phyloP scores from a whole-genome alignment of 2,113 vertebrate species.

The Ameiurus melas region DNA sequence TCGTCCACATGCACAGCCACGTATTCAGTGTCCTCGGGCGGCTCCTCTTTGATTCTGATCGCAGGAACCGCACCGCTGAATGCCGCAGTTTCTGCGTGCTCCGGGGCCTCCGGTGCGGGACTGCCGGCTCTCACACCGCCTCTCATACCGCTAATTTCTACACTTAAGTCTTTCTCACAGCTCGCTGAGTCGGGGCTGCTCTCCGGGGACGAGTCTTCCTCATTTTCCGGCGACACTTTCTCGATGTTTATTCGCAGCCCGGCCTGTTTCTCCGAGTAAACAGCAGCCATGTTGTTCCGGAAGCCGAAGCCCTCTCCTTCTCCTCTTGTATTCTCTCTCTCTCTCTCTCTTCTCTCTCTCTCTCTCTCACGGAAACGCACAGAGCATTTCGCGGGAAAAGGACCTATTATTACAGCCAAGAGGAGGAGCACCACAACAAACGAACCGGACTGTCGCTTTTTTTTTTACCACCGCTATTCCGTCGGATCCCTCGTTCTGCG shows the following conservation, averaged over 20 bases:
- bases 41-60: slow-evolving; percentile 51
- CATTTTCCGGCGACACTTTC: slow-evolving; percentile 23
- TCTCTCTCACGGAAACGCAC: slow-evolving; percentile 11
- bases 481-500: not conserved
- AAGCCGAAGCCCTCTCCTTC: not conserved
- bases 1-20: slow-evolving; percentile 39
- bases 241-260: slow-evolving; percentile 22
- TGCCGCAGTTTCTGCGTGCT: slow-evolving; percentile 38
- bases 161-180: not conserved
- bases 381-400: slow-evolving; percentile 46
- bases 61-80: slow-evolving; percentile 10
- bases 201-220: not conserved
- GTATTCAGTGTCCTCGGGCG: slow-evolving; percentile 50
- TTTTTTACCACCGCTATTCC: not conserved
- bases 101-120: slow-evolving; percentile 25
- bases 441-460: not conserved
- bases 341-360: not conserved
- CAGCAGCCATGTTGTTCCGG: slow-evolving; percentile 55
- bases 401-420: slow-evolving; percentile 3
- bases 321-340: not conserved
- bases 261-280: slow-evolving; percentile 44
- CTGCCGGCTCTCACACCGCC: slow-evolving; percentile 10
- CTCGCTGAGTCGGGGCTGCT: not conserved
- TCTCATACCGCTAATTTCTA: slow-evolving; percentile 19
- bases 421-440: not conserved